Conservation (phyloP, 2,888 invertebrate genomes). For the Dolichomitus sp. region DNA sequence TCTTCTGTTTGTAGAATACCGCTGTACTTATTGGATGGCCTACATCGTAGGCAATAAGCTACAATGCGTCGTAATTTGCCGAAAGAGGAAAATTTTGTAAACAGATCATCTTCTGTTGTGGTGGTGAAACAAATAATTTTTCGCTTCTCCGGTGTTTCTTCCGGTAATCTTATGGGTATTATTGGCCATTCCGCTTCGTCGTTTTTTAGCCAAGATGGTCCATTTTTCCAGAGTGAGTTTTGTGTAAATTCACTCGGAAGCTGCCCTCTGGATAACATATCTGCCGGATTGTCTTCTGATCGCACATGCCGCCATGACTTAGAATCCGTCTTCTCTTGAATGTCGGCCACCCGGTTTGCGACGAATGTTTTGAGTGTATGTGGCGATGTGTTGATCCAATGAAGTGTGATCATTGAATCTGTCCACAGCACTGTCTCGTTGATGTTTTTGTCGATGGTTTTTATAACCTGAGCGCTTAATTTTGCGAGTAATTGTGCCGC, state of each 20-base stretch:
- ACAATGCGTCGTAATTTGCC: no score
- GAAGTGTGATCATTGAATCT: no score
- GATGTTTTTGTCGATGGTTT: no score
- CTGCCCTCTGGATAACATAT: slow-evolving; percentile 37
- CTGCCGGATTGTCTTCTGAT: slow-evolving; percentile 46
- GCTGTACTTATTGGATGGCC: slow-evolving; percentile 1
- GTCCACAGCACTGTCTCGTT: no score
- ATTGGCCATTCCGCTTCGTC: neutral
- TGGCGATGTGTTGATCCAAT: no score
- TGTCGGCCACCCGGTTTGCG: slow-evolving; percentile 41
- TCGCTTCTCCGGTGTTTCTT: slow-evolving; percentile 6
- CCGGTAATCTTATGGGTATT: neutral
- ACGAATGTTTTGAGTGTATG: no score
- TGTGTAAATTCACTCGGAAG: slow-evolving; percentile 31
- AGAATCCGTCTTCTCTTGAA: slow-evolving; percentile 10
- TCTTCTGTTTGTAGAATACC: slow-evolving; percentile 30
- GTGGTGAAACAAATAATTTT: neutral
- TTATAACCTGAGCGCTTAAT: no score
- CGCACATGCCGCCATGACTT: slow-evolving; percentile 40
- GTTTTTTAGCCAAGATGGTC: neutral
- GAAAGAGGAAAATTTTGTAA: slow-evolving; percentile 28
- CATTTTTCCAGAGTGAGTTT: slow-evolving; percentile 27
- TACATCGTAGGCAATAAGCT: slow-evolving; percentile 49
- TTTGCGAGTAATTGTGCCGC: no score
- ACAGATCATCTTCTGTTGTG: neutral